A percentile compares a stretch with the other conserved stretches of the same genome.
phyloP scores from a whole-genome alignment of 2,888 invertebrate genomes.

The Acanthosepion esculentum region DNA sequence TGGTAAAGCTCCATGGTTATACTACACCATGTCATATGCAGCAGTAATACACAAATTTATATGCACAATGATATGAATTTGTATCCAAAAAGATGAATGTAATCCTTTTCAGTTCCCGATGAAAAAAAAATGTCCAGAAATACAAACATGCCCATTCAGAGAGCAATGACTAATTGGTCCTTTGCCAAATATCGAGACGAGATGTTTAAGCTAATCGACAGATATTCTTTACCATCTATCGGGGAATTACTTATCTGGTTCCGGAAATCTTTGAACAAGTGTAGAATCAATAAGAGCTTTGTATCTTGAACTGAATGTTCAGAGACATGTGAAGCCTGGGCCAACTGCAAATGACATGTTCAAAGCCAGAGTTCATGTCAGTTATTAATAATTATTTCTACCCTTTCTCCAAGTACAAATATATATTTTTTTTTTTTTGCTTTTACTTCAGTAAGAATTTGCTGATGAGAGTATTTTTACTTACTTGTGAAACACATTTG shows the following conservation, averaged over 20 bases:
- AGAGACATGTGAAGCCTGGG: conserved; percentile 8
- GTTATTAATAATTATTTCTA: conserved; percentile 16
- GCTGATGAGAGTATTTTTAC: not conserved
- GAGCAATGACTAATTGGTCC: not conserved
- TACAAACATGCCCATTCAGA: not conserved
- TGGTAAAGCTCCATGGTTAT: too few species aligned
- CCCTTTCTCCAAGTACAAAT: not conserved
- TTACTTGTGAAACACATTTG: not conserved
- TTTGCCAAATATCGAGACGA: not conserved
- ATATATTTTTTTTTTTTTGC: not conserved
- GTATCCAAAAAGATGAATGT: too few species aligned
- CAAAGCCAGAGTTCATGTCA: not conserved
- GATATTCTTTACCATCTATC: not conserved
- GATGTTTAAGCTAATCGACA: conserved; percentile 23
- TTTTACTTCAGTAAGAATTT: not conserved
- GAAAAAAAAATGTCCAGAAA: not conserved
- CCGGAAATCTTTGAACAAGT: conserved; percentile 9
- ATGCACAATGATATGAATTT: too few species aligned
- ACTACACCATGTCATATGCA: too few species aligned
- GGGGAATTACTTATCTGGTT: conserved; percentile 10
- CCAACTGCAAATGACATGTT: conserved; percentile 8
- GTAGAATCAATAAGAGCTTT: not conserved
- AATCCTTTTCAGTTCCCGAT: too few species aligned
- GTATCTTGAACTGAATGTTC: not conserved
- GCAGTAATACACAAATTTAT: too few species aligned